Conservation (phyloP, 2,888 invertebrate genomes). For the Agriotes lineatus region DNA sequence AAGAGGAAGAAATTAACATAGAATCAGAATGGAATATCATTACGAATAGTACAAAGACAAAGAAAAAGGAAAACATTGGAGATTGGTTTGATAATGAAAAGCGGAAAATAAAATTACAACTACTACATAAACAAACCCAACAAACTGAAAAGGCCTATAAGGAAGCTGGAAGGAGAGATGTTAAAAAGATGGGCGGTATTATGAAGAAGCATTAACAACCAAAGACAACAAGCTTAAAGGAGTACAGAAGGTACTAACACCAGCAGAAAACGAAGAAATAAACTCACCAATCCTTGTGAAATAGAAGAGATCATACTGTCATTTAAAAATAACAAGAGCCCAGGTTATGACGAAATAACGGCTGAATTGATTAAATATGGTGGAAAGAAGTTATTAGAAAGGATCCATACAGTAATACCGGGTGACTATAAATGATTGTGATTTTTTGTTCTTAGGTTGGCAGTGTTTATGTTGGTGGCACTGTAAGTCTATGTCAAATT, state of each 20-base stretch:
- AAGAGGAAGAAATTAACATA: no score
- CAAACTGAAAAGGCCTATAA: not conserved
- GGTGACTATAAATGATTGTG: no score
- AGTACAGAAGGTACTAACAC: not conserved
- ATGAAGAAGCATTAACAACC: not conserved
- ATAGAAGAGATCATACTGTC: not conserved
- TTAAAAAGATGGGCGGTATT: not conserved
- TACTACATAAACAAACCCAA: not conserved
- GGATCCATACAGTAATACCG: not conserved
- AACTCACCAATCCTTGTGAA: not conserved
- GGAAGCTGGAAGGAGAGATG: not conserved
- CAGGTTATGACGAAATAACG: not conserved
- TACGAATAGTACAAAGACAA: not conserved
- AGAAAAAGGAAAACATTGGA: not conserved
- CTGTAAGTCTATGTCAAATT: no score
- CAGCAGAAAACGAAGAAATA: not conserved
- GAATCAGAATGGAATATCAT: no score
- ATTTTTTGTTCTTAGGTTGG: no score
- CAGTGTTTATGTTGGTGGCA: no score
- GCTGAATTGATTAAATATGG: no score
- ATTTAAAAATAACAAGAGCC: not conserved
- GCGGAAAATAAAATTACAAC: not conserved
- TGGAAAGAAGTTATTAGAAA: no score
- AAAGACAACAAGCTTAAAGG: not conserved
- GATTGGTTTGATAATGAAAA: not conserved